phyloP scores from a whole-genome alignment of 2,113 vertebrate genomes.

The Phaethon lepturus region DNA sequence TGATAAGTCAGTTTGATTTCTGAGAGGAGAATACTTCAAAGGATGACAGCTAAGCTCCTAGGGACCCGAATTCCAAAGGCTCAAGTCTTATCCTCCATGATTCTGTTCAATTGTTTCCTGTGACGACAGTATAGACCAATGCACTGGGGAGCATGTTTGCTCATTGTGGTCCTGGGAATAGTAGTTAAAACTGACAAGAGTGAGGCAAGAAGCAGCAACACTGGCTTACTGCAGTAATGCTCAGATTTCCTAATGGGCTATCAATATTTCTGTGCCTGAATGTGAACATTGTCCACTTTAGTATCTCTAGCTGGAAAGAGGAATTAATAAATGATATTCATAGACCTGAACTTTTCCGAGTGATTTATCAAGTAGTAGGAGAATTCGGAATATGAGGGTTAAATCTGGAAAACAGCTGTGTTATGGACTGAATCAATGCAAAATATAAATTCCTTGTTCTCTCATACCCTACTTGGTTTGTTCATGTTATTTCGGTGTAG shows the following conservation, averaged over 20 bases:
- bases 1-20: not conserved
- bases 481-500: constrained; percentile 1
- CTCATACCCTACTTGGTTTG: not conserved
- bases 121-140: not conserved
- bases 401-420: constrained; percentile 53
- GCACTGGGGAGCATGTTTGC: not conserved
- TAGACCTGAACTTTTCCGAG: not conserved
- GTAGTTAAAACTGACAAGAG: not conserved
- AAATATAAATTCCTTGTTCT: constrained; percentile 29
- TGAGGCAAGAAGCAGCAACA: not conserved
- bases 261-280: constrained; percentile 13
- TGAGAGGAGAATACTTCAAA: not conserved
- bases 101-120: not conserved
- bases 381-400: not conserved
- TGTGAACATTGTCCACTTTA: not conserved
- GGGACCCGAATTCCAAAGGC: not conserved
- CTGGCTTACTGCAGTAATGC: not conserved
- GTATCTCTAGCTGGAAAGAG: constrained; percentile 10
- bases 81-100: not conserved
- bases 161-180: not conserved
- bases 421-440: not conserved
- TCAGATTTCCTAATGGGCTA: not conserved
- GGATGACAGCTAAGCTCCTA: not conserved
- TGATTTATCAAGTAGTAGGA: constrained; percentile 42
- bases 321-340: not conserved